Evolutionary conservation across 1,140 invertebrate species (phyloP), one percentile per base, ranked within the genome.

Genomic region (Lanistes nyassanus): DNA sequence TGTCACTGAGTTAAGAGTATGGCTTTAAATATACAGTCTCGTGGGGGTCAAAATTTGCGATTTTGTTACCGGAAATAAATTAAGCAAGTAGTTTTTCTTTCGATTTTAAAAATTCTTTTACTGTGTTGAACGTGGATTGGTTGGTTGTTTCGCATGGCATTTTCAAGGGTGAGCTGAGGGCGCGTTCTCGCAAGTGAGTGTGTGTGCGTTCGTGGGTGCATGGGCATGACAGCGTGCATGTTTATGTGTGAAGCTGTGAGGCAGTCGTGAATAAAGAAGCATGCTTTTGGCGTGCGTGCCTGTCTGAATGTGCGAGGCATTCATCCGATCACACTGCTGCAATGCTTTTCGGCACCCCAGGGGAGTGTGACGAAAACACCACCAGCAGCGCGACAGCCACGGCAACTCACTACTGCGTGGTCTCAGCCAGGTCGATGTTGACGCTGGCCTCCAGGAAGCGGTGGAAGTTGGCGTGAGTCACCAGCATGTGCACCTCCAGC

Each of bases 401-500:
- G 29, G 1, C n/a, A 60, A 60, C 56, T n/a, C 29, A 69, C 67
- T 69, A 69, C 26, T 69, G 67, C 3, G 67, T 29, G n/a, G 23
- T 36, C 53, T 70, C 68, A 0, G 68, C 68, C 19, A 70, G 68
- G 29, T n/a, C 68, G 51, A 70, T 51, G 51, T 58, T 70, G 26
- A 34, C 4, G 51, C 21, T 29, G 29, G 68, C 29, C 53, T 56
- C 51, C 51, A 69, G 42, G 51, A 69, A 69, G n/a, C 67, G 42
- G 47, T 69, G 67, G 51, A 69, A 69, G 26, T 69, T 42, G 42
- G 23, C 42, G 31, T 69, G 42, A 0, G 47, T 23, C 21, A 69
- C 26, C 42, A 70, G 19, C 51, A 70, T 58, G 67, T 70, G 68
- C 51, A 70, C 68, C 34, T 70, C 68, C 13, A 55, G 56, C 68